Base-by-base conservation (phyloP, 2,113 vertebrate genomes). In the Ochotona princeps region DNA sequence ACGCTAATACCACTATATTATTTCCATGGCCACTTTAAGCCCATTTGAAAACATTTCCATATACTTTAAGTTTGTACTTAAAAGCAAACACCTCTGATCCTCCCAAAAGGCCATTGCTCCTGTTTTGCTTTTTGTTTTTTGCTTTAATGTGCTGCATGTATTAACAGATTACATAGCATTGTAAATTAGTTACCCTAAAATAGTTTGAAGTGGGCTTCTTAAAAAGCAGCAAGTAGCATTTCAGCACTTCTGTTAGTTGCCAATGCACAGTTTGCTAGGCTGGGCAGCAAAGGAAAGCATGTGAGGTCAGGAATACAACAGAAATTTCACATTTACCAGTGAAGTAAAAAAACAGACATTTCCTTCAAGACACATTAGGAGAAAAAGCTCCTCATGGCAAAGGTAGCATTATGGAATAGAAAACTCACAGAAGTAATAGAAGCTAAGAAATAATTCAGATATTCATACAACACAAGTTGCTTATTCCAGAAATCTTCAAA, bases 1-100 rank as follows among this genome's bases (percentile, higher is more conserved):
- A 88, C 97, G 93, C 90, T 89, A 91, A 54, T n/a, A 97, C 49
- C 95, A 95, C 93, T 82, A 90, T 96, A 94, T 96, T 97, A 90
- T 86, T 97, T 97, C 97, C 67, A 93, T 96, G 80, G 74, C 96
- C 96, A 97, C 97, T 94, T n/a, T 44, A 44, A 44, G 38, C 38
- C 38, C 38, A 44, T 44, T 44, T 44, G 38, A 44, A 6, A 44
- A 44, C 38, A 44, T 44, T 44, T 44, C 38, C 38, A 44, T 44
- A 44, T 44, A 44, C 38, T 44, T 44, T 44, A 44, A 44, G 38
- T 44, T 44, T 44, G 38, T 44, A 92, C 94, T 97, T 54, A 91
- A 96, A 83, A 96, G 96, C 94, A 86, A 82, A 91, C 54, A 8
- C 13, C 26, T 75, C 28, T 83, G 4, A 4, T 21, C 15, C 44